Base-by-base conservation (phyloP, 2,113 vertebrate genomes). In the Scolopax mira region DNA sequence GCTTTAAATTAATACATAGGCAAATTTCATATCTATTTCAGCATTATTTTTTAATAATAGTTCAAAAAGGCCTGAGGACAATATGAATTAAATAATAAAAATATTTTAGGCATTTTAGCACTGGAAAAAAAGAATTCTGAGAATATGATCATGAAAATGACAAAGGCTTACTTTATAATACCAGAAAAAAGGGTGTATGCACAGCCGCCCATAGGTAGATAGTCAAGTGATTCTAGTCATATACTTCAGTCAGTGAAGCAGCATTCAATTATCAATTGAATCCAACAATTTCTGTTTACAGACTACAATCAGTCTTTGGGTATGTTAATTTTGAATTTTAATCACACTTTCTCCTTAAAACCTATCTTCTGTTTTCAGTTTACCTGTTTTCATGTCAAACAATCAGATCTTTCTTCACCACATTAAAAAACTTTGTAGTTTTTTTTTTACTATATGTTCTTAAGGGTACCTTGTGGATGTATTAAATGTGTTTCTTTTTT, bases 171-270 rank as follows among this genome's bases (percentile, higher is more conserved):
- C 13, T 70, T 24, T 49, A 25, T 30, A 60, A n/a, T 52, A 55
- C 21, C 13, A 44, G 51, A 87, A 5, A 69, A 71, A 81, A 28
- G n/a, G 5, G 2, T 16, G 24, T 14, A 51, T 61, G 9, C 6
- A 17, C 9, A 27, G 11, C 4, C n/a, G n/a, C 0, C 2, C 2
- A 41, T 13, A 7, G 3, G 3, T 35, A 74, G 46, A 54, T 7
- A 49, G 9, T 3, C 25, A 78, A 54, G 10, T 41, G 6, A 18
- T 22, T 35, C 1, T 24, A 58, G 12, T n/a, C 1, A 1, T 49
- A 25, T 33, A 6, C 55, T 58, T 51, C 39, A 55, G 28, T 74
- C 30, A 42, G 10, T 37, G 39, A 79, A 58, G 2, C 3, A 58
- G 2, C 24, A 60, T n/a, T 58, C 5, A 69, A 2, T 55, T 72